Conservation (phyloP, 2,888 invertebrate species). For the Polyploca ridens region DNA sequence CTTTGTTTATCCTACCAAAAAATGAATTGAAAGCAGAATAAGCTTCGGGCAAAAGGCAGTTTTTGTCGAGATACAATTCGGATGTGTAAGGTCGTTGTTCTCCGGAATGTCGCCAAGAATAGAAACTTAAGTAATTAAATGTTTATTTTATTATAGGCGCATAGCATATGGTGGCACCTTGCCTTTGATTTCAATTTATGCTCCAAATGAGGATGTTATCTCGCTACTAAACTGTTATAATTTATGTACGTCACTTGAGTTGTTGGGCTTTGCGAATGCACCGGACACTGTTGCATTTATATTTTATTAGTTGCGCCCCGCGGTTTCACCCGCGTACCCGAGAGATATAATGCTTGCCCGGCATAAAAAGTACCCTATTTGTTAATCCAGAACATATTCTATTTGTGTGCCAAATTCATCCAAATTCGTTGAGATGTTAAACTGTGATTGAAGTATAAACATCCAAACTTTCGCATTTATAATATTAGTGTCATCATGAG, state of each 20-base stretch:
- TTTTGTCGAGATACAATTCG: not conserved
- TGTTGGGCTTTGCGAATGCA: not conserved
- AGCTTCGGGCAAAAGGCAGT: not conserved
- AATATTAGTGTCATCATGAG: too few relatives aligned
- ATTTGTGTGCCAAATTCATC: too few relatives aligned
- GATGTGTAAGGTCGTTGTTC: slow-evolving; percentile 10
- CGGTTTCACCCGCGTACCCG: too few relatives aligned
- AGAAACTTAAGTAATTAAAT: slow-evolving; percentile 8
- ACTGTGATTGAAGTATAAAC: too few relatives aligned
- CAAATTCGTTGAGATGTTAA: too few relatives aligned
- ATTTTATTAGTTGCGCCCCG: not conserved
- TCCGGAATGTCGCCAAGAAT: slow-evolving; percentile 11
- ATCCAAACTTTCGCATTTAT: too few relatives aligned
- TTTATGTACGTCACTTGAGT: not conserved
- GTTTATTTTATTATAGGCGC: slow-evolving; percentile 12
- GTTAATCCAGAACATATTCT: too few relatives aligned
- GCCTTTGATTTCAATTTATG: slow-evolving; percentile 6
- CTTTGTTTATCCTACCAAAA: not conserved
- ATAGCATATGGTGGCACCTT: slow-evolving; percentile 7
- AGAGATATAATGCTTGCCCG: too few relatives aligned
- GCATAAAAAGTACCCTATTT: too few relatives aligned
- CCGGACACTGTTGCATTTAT: not conserved
- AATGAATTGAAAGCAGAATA: not conserved
- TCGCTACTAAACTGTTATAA: not conserved
- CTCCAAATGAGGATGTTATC: slow-evolving; percentile 11